Conservation (phyloP, 2,113 vertebrate genomes). For the Phaethon lepturus region DNA sequence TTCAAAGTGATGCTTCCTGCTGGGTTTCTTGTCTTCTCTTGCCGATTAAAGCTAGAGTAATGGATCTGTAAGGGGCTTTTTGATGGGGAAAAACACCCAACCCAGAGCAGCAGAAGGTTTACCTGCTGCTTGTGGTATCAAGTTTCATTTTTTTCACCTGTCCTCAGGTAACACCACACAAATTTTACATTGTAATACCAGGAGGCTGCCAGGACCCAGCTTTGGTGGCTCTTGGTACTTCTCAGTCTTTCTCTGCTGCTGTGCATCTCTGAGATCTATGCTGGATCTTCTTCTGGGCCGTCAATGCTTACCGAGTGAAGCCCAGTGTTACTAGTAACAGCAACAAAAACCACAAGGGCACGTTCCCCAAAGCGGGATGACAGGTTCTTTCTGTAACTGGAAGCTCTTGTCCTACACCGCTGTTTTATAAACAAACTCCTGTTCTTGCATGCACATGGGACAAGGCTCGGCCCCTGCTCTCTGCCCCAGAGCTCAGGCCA, state of each 20-base stretch:
- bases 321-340: not conserved
- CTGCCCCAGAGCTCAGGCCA: not conserved
- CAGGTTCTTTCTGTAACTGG: not conserved
- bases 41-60: not conserved
- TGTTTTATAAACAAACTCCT: conserved; percentile 24
- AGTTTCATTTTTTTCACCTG: not conserved
- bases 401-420: not conserved
- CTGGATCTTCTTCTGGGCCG: not conserved
- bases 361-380: accelerated
- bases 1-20: not conserved
- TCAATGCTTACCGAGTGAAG: accelerated
- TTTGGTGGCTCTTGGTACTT: not conserved
- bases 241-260: not conserved
- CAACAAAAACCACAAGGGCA: not conserved
- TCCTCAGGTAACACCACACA: not conserved
- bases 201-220: not conserved
- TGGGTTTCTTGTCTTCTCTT: not conserved
- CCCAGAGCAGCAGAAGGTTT: not conserved
- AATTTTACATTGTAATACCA: not conserved
- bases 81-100: not conserved
- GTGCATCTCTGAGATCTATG: not conserved
- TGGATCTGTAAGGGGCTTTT: not conserved
- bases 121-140: not conserved
- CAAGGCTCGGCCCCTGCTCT: not conserved
- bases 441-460: accelerated